These are phyloP conservation scores for Podarcis raffonei DNA, from an alignment of 2,113 vertebrate genomes.

Conservation along the genomic window DNA sequence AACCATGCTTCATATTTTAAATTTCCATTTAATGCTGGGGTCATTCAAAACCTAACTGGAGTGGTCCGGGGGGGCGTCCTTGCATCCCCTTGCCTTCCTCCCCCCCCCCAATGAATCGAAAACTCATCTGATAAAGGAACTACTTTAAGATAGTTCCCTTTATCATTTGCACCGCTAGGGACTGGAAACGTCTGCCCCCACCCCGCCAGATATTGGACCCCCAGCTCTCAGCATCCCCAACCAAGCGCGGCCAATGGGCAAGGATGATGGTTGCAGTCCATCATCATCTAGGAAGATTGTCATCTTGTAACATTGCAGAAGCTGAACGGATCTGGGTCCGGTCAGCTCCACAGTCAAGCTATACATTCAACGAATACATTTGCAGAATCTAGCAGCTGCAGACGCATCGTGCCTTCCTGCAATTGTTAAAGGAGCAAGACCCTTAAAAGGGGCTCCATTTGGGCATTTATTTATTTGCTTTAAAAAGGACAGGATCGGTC, in stretches of 20 bases:
- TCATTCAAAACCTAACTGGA: background rate
- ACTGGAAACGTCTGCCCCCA: too few species aligned
- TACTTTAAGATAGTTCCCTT: background rate
- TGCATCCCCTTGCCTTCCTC: too few species aligned
- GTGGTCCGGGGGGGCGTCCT: background rate
- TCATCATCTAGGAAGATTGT: background rate
- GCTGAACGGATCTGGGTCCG: background rate
- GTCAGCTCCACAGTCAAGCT: background rate
- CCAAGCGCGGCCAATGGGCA: background rate
- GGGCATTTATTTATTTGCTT: too few species aligned
- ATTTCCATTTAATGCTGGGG: background rate
- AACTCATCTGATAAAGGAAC: background rate
- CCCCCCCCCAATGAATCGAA: background rate
- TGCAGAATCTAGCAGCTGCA: background rate
- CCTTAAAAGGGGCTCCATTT: too few species aligned
- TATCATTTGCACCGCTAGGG: background rate
- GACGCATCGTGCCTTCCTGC: background rate
- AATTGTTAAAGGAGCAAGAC: background rate
- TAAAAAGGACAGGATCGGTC: too few species aligned
- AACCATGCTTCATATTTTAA: too few species aligned
- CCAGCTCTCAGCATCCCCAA: background rate
- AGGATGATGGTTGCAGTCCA: background rate
- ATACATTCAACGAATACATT: background rate
- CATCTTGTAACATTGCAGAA: background rate
- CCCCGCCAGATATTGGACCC: background rate